Evolutionary conservation across 2,113 vertebrate species (phyloP).

Genomic region (Oostethus manadensis): DNA sequence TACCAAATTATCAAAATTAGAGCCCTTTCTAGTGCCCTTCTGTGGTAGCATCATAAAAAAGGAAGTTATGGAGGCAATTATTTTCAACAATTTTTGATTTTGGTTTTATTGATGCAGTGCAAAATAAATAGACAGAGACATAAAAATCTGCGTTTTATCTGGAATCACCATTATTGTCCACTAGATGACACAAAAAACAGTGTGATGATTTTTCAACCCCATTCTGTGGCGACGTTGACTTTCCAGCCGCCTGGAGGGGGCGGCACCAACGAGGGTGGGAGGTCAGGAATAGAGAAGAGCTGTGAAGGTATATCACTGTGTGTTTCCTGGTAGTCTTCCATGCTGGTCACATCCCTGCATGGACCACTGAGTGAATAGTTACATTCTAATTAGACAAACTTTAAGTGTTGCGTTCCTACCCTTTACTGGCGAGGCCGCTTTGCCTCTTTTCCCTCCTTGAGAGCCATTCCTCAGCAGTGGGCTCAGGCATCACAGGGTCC

Average conservation of each 20-base stretch:
- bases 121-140: too few species aligned
- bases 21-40: too few species aligned
- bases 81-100: too few species aligned
- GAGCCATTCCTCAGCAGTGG: constrained; percentile 83
- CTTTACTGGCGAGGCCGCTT: constrained; percentile 64
- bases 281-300: constrained; percentile 67
- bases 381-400: constrained; percentile 26
- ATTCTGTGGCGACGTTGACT: constrained; percentile 47
- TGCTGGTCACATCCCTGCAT: constrained; percentile 52
- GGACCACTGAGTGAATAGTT: constrained; percentile 34
- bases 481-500: constrained; percentile 37
- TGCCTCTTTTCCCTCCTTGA: constrained; percentile 78
- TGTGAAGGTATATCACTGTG: constrained; percentile 54
- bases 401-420: constrained; percentile 61
- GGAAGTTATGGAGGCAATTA: too few species aligned
- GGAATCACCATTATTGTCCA: too few species aligned
- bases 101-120: too few species aligned
- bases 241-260: constrained; percentile 64
- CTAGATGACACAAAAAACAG: neutral
- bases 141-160: too few species aligned
- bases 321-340: constrained; percentile 46
- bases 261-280: constrained; percentile 70
- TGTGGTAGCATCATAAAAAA: too few species aligned
- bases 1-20: too few species aligned
- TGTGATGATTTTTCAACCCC: constrained; percentile 57